These are phyloP conservation scores for Pilophorus perplexus DNA, from an alignment of 2,888 invertebrate species.

Conservation along the genomic window DNA sequence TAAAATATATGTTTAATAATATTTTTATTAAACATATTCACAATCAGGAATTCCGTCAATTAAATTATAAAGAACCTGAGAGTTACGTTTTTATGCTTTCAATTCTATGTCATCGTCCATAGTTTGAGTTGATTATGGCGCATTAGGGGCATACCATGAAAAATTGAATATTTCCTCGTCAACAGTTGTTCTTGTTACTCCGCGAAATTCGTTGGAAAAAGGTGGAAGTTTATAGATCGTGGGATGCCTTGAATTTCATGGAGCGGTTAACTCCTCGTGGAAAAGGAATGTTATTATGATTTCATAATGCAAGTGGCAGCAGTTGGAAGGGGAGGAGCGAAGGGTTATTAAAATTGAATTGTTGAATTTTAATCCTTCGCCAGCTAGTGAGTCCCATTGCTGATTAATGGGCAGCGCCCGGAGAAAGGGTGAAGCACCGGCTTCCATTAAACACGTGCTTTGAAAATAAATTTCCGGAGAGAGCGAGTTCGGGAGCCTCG, in stretches of 20 bases:
- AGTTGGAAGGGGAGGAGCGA: too few relatives aligned
- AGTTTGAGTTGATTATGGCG: too few relatives aligned
- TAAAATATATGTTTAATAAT: too few relatives aligned
- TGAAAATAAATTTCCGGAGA: conserved; percentile 42
- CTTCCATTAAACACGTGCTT: conserved; percentile 40
- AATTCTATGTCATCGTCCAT: too few relatives aligned
- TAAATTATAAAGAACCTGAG: too few relatives aligned
- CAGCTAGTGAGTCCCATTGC: conserved; percentile 8
- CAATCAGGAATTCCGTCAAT: too few relatives aligned
- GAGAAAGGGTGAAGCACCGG: not conserved
- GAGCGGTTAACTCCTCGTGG: not conserved
- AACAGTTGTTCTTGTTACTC: too few relatives aligned
- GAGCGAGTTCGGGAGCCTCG: conserved; percentile 3
- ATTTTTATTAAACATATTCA: too few relatives aligned
- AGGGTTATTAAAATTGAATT: not conserved
- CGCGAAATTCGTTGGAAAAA: too few relatives aligned
- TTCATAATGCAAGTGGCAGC: not conserved
- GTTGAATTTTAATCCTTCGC: not conserved
- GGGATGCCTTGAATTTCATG: not conserved
- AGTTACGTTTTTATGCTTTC: too few relatives aligned
- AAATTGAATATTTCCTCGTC: too few relatives aligned
- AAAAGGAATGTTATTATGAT: not conserved
- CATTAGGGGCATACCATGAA: too few relatives aligned
- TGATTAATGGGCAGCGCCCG: not conserved
- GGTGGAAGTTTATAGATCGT: not conserved